Evolutionary conservation across 2,113 vertebrate genomes (phyloP), one percentile per base, ranked within the genome.

Genomic region (Pitta sordida): DNA sequence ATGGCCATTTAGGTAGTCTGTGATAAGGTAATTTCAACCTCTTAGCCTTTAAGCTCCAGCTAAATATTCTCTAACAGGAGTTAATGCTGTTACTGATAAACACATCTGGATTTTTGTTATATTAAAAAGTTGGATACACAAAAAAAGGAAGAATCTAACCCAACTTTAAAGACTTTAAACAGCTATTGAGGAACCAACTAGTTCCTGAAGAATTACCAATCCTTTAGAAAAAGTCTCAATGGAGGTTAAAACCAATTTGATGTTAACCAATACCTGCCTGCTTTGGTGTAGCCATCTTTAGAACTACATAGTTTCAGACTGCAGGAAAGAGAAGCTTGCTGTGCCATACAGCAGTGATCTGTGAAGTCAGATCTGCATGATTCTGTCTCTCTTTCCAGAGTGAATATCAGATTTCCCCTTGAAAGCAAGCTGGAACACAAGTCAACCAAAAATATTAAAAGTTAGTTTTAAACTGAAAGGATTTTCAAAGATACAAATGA

Each of bases 351-450:
- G 68, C 75, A 63, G 27, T 30, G 75, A 63, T 62, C 87, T 83
- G 53, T 73, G 63, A 68, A 76, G 53, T 39, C 34, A 83, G 46
- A 74, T 73, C 70, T 83, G 90, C 62, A 83, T 55, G 48, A 79
- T 62, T 93, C 87, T 60, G 44, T 85, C 82, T 96, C 71, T 12
- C 22, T 85, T 93, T 63, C 71, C 71, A 83, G 55, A 18, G 24
- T 26, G 36, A 55, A 36, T 88, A 95, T 90, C 88, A 83, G 27
- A 60, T 95, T 88, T 85, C 87, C 53, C 82, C 79, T 71, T 70
- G 49, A 81, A 94, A 89, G 81, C 91, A 93, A 91, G 55, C 67
- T 73, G 82, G 76, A 94, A 94, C 71, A 83, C 63, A 94, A 93
- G 86, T 87, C 86, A 95, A 85, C 63, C 84, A 77, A 51, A 51